Percentiles rank a stretch among this genome's conserved stretches.
These are phyloP conservation scores for Diprion similis DNA, from an alignment of 1,140 invertebrate species.

Conservation along the genomic window DNA sequence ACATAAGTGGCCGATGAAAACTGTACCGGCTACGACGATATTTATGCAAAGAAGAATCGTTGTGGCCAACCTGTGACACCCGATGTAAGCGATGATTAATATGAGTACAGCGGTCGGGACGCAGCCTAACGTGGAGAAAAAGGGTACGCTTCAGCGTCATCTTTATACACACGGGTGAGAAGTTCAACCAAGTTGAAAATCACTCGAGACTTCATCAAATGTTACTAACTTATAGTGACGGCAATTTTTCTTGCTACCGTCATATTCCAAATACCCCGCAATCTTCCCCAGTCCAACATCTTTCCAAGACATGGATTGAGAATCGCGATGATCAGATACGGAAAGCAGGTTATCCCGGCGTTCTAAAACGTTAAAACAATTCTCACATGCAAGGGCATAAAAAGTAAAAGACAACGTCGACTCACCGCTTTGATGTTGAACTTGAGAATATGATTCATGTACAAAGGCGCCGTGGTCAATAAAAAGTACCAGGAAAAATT, in stretches of 20 bases:
- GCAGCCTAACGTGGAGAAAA: slow-evolving; percentile 60
- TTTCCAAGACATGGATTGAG: slow-evolving; percentile 70
- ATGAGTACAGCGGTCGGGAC: slow-evolving; percentile 71
- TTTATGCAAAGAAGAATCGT: slow-evolving; percentile 75
- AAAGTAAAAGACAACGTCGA: slow-evolving; percentile 1
- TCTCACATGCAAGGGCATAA: background rate
- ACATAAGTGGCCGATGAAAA: slow-evolving; percentile 86
- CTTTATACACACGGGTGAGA: background rate
- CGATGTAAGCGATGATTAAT: slow-evolving; percentile 71
- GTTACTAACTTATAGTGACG: slow-evolving; percentile 68
- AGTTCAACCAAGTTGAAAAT: slow-evolving; percentile 2
- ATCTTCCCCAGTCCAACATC: slow-evolving; percentile 69
- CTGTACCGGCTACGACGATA: slow-evolving; percentile 77
- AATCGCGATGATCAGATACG: slow-evolving; percentile 76
- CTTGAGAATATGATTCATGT: slow-evolving; percentile 89
- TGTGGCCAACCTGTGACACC: slow-evolving; percentile 69
- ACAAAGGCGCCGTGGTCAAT: slow-evolving; percentile 89
- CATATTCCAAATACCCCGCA: slow-evolving; percentile 67
- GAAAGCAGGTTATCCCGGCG: slow-evolving; percentile 71
- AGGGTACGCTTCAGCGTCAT: background rate
- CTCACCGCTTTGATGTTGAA: slow-evolving; percentile 83
- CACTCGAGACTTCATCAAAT: slow-evolving; percentile 8
- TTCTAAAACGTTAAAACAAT: slow-evolving; percentile 61
- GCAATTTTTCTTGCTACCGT: slow-evolving; percentile 73
- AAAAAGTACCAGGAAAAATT: slow-evolving; percentile 96